Evolutionary conservation across 2,113 vertebrate species (phyloP).

Genomic region (Pyrgilauda ruficollis): DNA sequence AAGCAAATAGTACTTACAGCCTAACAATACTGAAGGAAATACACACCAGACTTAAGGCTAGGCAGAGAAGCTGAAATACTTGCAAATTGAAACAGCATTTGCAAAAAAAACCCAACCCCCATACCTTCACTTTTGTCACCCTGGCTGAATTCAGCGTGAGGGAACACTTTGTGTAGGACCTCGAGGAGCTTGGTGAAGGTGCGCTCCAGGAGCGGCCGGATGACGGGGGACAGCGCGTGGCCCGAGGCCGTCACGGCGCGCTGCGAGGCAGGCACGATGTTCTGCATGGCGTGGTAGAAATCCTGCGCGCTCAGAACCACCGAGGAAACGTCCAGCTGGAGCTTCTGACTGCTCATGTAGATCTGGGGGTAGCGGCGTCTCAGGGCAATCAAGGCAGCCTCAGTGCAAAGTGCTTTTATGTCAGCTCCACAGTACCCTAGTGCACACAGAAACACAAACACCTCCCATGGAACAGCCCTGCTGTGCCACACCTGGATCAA

Average conservation of each 20-base stretch:
- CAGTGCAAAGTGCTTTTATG: conserved; percentile 99
- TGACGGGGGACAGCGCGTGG: conserved; percentile 85
- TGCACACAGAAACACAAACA: conserved; percentile 46
- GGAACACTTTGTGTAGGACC: conserved; percentile 91
- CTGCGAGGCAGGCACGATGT: conserved; percentile 95
- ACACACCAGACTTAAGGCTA: neutral
- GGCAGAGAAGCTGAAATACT: neutral
- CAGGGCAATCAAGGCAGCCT: conserved; percentile 92
- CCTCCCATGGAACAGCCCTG: neutral
- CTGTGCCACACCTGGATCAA: neutral
- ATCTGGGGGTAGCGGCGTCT: conserved; percentile 96
- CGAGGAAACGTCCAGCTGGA: conserved; percentile 90
- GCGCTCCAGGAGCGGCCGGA: conserved; percentile 87
- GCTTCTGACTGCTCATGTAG: conserved; percentile 93
- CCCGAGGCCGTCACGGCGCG: conserved; percentile 89
- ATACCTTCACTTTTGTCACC: conserved; percentile 86
- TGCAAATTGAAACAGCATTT: neutral
- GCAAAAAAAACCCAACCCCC: neutral
- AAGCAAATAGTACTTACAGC: fast-evolving
- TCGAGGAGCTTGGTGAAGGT: conserved; percentile 81
- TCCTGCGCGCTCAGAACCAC: conserved; percentile 91
- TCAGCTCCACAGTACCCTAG: conserved; percentile 98
- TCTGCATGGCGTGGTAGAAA: conserved; percentile 92
- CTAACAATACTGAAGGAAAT: neutral
- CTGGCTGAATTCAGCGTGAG: conserved; percentile 89